These are phyloP conservation scores for Zaprionus lachaisei DNA, from an alignment of 1,140 invertebrate genomes.

Conservation along the genomic window DNA sequence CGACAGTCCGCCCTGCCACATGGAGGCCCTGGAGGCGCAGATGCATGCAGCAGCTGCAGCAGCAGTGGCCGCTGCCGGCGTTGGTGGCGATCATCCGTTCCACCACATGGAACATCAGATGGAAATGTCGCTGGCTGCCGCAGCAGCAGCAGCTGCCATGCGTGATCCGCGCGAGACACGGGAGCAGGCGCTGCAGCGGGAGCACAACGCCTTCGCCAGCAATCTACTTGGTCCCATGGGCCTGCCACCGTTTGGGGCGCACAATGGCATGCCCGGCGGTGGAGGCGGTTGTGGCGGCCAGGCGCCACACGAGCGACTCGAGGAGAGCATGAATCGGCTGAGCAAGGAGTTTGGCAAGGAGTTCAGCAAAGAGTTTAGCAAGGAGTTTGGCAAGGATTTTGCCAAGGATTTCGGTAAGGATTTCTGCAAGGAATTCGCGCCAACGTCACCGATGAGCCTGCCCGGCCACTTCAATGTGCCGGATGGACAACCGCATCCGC, in stretches of 20 bases:
- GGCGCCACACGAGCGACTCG: constrained; percentile 86
- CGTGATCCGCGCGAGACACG: constrained; percentile 61
- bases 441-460: constrained; percentile 80
- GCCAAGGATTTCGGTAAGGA: constrained; percentile 78
- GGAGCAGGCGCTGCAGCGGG: constrained; percentile 71
- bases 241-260: constrained; percentile 78
- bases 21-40: constrained; percentile 77
- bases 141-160: constrained; percentile 56
- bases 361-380: constrained; percentile 64
- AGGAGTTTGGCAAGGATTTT: constrained; percentile 73
- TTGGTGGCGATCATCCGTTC: constrained; percentile 74
- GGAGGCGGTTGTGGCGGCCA: constrained; percentile 60
- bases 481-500: constrained; percentile 84
- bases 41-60: constrained; percentile 81
- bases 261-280: constrained; percentile 44
- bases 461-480: constrained; percentile 79
- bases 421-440: constrained; percentile 64
- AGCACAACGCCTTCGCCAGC: constrained; percentile 83
- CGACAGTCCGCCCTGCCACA: constrained; percentile 75
- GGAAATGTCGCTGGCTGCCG: constrained; percentile 82
- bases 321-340: constrained; percentile 85
- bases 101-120: constrained; percentile 84
- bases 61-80: constrained; percentile 67
- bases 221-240: constrained; percentile 85
- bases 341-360: constrained; percentile 70